These are phyloP conservation scores for Xerus inauris DNA, from an alignment of 2,113 vertebrate genomes.

Conservation along the genomic window DNA sequence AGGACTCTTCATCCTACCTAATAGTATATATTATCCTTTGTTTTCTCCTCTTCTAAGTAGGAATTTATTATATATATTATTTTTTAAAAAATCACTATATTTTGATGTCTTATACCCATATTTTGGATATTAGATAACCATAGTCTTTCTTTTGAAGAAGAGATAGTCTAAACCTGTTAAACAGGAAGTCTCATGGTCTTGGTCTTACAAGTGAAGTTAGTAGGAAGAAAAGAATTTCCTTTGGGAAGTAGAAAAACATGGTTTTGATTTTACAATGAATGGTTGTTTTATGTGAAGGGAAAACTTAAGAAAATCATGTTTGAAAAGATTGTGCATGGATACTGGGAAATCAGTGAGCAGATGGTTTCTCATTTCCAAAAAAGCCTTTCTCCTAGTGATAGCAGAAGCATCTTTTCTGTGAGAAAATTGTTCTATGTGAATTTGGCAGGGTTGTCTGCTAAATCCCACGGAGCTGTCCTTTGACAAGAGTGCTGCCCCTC, in stretches of 20 bases:
- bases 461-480: fast-evolving
- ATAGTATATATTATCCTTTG: background rate
- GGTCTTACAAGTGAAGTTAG: background rate
- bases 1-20: background rate
- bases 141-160: background rate
- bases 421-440: background rate
- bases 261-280: background rate
- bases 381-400: background rate
- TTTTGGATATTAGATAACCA: background rate
- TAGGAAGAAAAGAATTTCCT: background rate
- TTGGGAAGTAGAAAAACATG: background rate
- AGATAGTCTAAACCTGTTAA: background rate
- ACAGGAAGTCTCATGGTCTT: background rate
- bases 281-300: background rate
- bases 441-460: background rate
- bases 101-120: background rate
- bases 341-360: background rate
- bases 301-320: background rate
- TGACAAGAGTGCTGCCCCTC: background rate
- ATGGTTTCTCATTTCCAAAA: background rate
- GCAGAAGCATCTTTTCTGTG: background rate
- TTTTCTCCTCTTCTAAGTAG: background rate
- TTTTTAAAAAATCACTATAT: background rate
- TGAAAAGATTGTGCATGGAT: background rate
- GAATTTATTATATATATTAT: background rate